Base-by-base conservation (phyloP, 1,140 invertebrate species). In the Mamestra configurata region DNA sequence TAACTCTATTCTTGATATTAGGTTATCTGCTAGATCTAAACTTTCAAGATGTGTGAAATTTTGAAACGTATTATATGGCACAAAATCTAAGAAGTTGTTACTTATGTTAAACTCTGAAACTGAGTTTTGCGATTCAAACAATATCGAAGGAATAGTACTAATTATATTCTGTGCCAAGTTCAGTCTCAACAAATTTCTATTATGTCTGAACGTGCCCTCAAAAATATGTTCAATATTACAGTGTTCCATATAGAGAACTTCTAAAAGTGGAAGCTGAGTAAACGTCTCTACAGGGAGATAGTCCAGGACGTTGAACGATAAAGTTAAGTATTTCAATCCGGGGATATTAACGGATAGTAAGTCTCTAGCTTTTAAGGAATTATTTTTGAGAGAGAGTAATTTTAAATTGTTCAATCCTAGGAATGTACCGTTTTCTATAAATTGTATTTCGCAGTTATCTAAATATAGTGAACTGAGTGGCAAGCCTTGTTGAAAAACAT, bases 261-360 rank as follows among this genome's bases (percentile, higher is more conserved):
- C 92, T 88, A 95, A 88, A 72, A 95, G 88, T 24, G 92, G 93
- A 20, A 95, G 85, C 81, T 92, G 92, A 77, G 82, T 84, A 84
- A 95, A 95, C 8, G 92, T 88, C 55, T 93, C 86, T 43, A 90
- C 77, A 10, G 92, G 92, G 73, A 95, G 88, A 88, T 89, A 88
- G 40, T 93, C 91, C 7, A 95, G 85, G 76, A 93, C 89, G 77
- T 95, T 95, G 70, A 86, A 90, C 40, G 93, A 95, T 18, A 95
- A 70, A 37, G 88, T 86, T 79, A 95, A 88, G 85, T 87, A 85
- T 84, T 94, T 96, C 78, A 98, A 94, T 31, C 97, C 97, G 3
- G 97, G 96, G 53, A 98, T 96, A 82, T 97, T 96, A 15, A 98
- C 93, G 79, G 96, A 96, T 18, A 96, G 90, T 22, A 98, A 93